Percentiles rank a stretch among this genome's conserved stretches.
phyloP scores from a whole-genome alignment of 2,888 invertebrate species.

The Noctua janthina region DNA sequence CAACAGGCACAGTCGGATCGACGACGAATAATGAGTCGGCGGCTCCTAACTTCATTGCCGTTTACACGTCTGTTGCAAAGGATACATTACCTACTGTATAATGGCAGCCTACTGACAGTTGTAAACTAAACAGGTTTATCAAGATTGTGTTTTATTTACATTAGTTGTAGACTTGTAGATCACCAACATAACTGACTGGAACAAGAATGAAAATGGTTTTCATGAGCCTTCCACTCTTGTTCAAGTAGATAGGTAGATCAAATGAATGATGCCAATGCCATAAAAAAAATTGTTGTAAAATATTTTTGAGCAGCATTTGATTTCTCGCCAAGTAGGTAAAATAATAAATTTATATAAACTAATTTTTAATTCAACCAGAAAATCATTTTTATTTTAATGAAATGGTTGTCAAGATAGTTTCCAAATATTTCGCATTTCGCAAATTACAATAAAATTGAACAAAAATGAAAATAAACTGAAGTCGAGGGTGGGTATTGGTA shows the following conservation, averaged over 20 bases:
- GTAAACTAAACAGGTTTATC: conserved; percentile 64
- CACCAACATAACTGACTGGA: neutral
- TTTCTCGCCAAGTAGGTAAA: neutral
- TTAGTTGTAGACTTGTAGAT: neutral
- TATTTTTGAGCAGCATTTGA: neutral
- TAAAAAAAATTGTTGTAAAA: neutral
- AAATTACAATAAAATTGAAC: neutral
- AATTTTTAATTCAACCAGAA: neutral
- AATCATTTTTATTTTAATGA: neutral
- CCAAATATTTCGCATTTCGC: neutral
- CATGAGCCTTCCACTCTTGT: neutral
- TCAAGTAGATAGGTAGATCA: neutral
- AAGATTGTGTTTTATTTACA: conserved; percentile 15
- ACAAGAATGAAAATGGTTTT: neutral
- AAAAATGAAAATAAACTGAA: neutral
- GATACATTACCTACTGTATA: conserved; percentile 35
- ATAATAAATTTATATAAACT: no score
- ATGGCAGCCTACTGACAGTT: conserved; percentile 74
- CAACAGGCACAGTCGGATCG: neutral
- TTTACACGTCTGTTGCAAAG: conserved; percentile 75
- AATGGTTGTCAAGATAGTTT: neutral
- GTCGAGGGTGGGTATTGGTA: neutral
- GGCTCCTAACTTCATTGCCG: conserved; percentile 70
- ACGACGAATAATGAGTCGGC: neutral
- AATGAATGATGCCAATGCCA: neutral